Base-by-base conservation (phyloP, 2,113 vertebrate species). In the Poeciliopsis prolifica region DNA sequence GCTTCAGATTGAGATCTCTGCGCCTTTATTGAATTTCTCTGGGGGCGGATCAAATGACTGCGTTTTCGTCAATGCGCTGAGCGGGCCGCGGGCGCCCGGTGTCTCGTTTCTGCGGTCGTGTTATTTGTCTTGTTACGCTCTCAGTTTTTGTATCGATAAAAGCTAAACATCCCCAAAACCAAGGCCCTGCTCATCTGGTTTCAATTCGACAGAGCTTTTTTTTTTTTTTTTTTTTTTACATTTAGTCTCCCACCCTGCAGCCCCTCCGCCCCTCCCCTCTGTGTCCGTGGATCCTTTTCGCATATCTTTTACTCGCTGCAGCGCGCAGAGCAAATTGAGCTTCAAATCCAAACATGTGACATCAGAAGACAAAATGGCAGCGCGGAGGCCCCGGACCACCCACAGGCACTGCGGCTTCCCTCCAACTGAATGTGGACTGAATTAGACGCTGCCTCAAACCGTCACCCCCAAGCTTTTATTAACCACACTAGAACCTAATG, bases 341-440 rank as follows among this genome's bases (percentile, higher is more conserved):
- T 84, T 84, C 77, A 89, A 88, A 90, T 89, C 80, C 77, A 93
- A 92, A 92, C 89, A 93, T 86, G 82, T 91, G 90, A 91, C 86
- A 86, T 89, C 85, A 90, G 83, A 86, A 78, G 77, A 87, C 74
- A 87, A 88, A 88, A 89, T 86, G 89, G 84, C 85, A 61, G 85
- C 69, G 81, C 77, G 84, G 80, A 75, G 80, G 77, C 79, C 31
- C 68, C 0, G 81, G 88, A 87, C 89, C 90, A 87, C 87, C 89
- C 88, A 87, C 82, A 67, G n/a, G 58, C 72, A 29, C 13, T 78
- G 92, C 48, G 76, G 82, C 67, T 85, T 91, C 75, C 65, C 69
- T 82, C 85, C 78, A 68, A 80, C 76, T 74, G 75, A 83, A 80
- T 68, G 67, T 79, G 86, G 72, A 87, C 89, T 90, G 81, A 83